Base-by-base conservation (phyloP, 2,888 invertebrate species). In the Drosophila vallismaia region DNA sequence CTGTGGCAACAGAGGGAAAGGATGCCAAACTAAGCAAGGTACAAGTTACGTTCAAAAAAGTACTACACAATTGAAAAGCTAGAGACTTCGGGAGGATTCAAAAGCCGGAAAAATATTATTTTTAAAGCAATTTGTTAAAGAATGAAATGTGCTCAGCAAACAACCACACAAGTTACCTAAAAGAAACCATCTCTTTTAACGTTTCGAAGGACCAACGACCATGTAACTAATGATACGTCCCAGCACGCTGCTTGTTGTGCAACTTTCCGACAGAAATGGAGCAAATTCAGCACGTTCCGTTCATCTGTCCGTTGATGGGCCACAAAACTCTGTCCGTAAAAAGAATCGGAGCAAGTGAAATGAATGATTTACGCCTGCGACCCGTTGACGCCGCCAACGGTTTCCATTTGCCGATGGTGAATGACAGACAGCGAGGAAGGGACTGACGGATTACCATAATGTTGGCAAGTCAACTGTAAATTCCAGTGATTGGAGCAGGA, bases 241-340 rank as follows among this genome's bases (percentile, higher is more conserved):
- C 36, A 38, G 64, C 69, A 60, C n/a, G 48, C 52, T 62, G 46
- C 52, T 72, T 51, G 78, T 82, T 76, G 67, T 71, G 71, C 79
- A 79, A 88, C 54, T 76, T 86, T 63, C 55, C 48, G 55, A 55
- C 68, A 59, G 58, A 88, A 88, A 76, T 88, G 82, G 88, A 85
- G 76, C 88, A 88, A 88, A 88, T 88, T 85, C 83, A 87, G 83
- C 83, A 87, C 88, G 88, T 87, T 76, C 74, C 31, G n/a, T 6
- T 42, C 40, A 19, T 59, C 19, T 40, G 26, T 53, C 28, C 54
- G 45, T 45, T 45, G 68, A 29, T 31, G 54, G 45, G 26, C 45
- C 69, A 62, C 73, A 75, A 55, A 63, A 77, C 66, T 57, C 56
- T 46, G 26, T 54, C 60, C 67, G 60, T 79, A 72, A 75, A 74